Base-by-base conservation (phyloP, 92 coral and sea anemone genomes). In the Diadumene lineata region DNA sequence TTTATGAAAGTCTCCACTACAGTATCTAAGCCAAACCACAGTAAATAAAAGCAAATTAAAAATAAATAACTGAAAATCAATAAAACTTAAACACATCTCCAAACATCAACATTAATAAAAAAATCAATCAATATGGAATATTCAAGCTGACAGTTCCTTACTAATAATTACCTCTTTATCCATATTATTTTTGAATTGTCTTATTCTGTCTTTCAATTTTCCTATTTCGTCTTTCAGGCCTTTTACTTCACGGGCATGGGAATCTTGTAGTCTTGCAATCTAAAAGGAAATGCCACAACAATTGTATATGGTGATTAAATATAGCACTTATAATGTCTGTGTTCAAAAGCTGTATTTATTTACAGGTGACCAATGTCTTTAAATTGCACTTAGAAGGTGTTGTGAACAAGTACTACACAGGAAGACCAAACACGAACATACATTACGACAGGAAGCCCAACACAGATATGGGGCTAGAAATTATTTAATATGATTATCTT, bases 181-280 rank as follows among this genome's bases (percentile, higher is more conserved):
- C 84, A 90, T 46, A 44, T 82, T 81, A 31, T 78, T 80, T 38
- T 76, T 77, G 57, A 86, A 67, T 32, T 76, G 83, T 75, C 67
- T 66, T 22, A 87, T 77, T 38, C 85, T 86, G 51, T 84, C 92
- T 31, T 65, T 87, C n/a, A 90, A 77, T 64, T 78, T 63, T 24
- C 84, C 92, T 34, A 90, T 81, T 69, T 87, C 84, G 6, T 65
- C 74, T 69, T 84, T 81, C 44, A 87, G 78, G 13, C 57, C 85
- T 18, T 18, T 62, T 63, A 90, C 70, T 48, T 88, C 92, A 53
- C 71, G 61, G 1, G 76, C 90, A 33, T 90, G 92, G 0, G 82
- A 87, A 25, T 73, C 86, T 66, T 73, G 79, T 63, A 72, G 80
- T 62, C 81, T 75, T 31, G 90, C 82, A 53, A 90, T 85, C 96